These are phyloP conservation scores for Cataglyphis altisquamis DNA, from an alignment of 2,888 invertebrate species.

Conservation along the genomic window DNA sequence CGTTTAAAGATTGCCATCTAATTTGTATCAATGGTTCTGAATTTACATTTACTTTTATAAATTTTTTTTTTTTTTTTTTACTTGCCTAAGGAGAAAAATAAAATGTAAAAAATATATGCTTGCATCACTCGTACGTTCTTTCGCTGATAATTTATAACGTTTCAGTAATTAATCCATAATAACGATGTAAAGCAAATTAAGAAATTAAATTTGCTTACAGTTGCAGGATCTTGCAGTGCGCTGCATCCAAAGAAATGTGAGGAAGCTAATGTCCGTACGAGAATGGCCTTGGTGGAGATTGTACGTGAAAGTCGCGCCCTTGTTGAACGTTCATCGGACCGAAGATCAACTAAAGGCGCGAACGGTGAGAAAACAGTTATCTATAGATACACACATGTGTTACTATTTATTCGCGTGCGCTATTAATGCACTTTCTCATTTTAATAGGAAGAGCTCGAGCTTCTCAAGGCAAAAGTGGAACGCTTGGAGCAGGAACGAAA, in stretches of 20 bases:
- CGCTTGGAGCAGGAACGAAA: slow-evolving; percentile 95
- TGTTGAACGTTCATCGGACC: slow-evolving; percentile 97
- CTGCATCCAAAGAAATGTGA: slow-evolving; percentile 97
- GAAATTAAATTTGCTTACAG: slow-evolving; percentile 80
- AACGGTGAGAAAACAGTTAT: slow-evolving; percentile 89
- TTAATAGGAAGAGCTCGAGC: slow-evolving; percentile 94
- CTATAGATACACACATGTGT: not conserved
- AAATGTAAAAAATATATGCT: not conserved
- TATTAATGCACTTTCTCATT: slow-evolving; percentile 15
- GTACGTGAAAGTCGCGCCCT: slow-evolving; percentile 95
- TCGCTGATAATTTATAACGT: not conserved
- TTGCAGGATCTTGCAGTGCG: slow-evolving; percentile 94
- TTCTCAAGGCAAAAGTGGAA: slow-evolving; percentile 93
- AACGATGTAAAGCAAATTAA: slow-evolving; percentile 8
- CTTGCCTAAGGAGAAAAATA: not conserved
- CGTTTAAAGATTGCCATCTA: not conserved
- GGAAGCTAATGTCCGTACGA: slow-evolving; percentile 95
- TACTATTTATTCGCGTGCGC: not conserved
- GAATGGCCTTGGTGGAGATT: slow-evolving; percentile 99
- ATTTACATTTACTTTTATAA: not conserved
- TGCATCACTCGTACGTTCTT: not conserved
- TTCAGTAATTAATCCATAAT: not conserved
- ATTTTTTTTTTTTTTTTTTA: not conserved
- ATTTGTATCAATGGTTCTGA: not conserved
- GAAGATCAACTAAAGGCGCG: slow-evolving; percentile 96